phyloP scores from a whole-genome alignment of 2,797 vertebrate species.

The Lithobates pipiens region DNA sequence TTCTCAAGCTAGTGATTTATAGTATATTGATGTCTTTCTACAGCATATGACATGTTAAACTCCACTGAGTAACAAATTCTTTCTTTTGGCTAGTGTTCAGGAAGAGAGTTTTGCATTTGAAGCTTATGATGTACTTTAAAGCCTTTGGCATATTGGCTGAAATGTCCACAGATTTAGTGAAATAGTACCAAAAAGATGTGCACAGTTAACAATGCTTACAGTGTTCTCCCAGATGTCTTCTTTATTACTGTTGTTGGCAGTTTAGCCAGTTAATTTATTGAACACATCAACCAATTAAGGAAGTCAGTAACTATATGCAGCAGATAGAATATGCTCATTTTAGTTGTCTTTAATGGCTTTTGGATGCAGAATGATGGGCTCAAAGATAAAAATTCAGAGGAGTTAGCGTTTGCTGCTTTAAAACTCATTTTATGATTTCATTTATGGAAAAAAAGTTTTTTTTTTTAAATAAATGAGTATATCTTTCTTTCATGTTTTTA shows the following conservation, averaged over 20 bases:
- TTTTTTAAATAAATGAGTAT: background rate
- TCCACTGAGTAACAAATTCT: constrained; percentile 46
- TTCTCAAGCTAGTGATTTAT: constrained; percentile 33
- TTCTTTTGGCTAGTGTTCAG: constrained; percentile 51
- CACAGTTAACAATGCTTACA: constrained; percentile 37
- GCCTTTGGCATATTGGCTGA: constrained; percentile 51
- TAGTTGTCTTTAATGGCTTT: background rate
- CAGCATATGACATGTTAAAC: constrained; percentile 54
- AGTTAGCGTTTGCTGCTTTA: background rate
- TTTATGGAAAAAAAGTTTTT: background rate
- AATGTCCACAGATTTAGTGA: constrained; percentile 47
- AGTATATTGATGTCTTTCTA: constrained; percentile 53
- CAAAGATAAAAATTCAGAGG: background rate
- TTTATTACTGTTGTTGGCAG: constrained; percentile 38
- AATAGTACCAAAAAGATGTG: constrained; percentile 50
- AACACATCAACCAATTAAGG: constrained; percentile 36
- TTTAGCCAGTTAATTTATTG: constrained; percentile 13
- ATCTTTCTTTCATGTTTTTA: background rate
- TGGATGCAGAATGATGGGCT: background rate
- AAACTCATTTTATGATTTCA: background rate
- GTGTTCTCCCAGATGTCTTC: constrained; percentile 44
- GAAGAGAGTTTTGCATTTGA: constrained; percentile 39
- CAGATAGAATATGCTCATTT: constrained; percentile 21
- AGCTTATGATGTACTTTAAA: constrained; percentile 53
- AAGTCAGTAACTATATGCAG: constrained; percentile 9